Base-by-base conservation (phyloP, 2,888 invertebrate species). In the Dryomyza anilis region DNA sequence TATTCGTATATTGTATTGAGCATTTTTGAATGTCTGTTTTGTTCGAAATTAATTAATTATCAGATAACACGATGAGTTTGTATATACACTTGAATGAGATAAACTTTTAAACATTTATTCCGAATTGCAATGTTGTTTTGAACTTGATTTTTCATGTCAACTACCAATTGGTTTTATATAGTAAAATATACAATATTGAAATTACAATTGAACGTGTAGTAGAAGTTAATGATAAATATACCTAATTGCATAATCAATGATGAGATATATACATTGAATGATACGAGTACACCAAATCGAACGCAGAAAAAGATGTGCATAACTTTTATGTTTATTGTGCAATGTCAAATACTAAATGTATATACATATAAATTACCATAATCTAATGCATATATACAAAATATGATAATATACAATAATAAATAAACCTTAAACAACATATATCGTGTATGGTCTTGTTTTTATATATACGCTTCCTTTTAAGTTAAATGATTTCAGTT, bases 111-210 rank as follows among this genome's bases (percentile, higher is more conserved):
- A 25, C 8, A 50, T 8, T 21, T 14, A 50, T 14, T 23, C 21
- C 2, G 48, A 25, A 55, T 21, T 33, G 55, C 21, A 33, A 19
- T 8, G 30, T 33, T 59, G 16, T 30, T 29, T 59, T 33, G 30
- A 19, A 25, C 33, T 59, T 30, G 16, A 59, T 23, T 33, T 59
- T 19, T 48, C 30, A 52, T 23, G 14, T 27, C 36, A 50, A 52
- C 25, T 60, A 39, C 50, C n/a, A 60, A n/a, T 36, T 60, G 59
- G 60, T 50, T 60, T 60, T 60, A 60, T 50, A 60, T 60, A 60
- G 50, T 19, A 39, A 60, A 50, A 60, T 50, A 52, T 60, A 60
- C 60, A 52, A 48, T 46, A 48, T 30, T 46, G 19, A n/a, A n/a
- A 46, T 19, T 16, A 46, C 23, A 39, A 21, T 21, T 39, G 23